Conservation (phyloP, 2,888 invertebrate species). For the Tubulanus polymorphus region DNA sequence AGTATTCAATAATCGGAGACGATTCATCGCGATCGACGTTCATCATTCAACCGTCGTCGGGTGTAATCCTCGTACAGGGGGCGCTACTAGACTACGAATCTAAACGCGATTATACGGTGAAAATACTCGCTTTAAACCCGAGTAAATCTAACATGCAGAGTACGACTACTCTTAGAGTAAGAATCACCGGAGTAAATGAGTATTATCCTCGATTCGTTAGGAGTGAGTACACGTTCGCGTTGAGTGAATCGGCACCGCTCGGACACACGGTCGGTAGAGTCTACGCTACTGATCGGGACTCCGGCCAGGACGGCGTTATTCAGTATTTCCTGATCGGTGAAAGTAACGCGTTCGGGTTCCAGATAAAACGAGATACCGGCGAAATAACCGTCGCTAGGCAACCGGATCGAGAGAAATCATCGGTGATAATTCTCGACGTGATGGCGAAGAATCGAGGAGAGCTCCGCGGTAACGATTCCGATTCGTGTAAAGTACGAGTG, state of each 20-base stretch:
- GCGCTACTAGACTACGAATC: slow-evolving; percentile 82
- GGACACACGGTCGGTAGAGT: slow-evolving; percentile 20
- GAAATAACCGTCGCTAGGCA: slow-evolving; percentile 75
- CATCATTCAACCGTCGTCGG: slow-evolving; percentile 71
- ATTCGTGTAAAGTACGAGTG: slow-evolving; percentile 89
- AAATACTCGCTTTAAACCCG: slow-evolving; percentile 81
- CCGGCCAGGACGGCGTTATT: slow-evolving; percentile 23
- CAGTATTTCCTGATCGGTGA: slow-evolving; percentile 26
- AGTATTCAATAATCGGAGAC: slow-evolving; percentile 75
- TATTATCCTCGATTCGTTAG: slow-evolving; percentile 36
- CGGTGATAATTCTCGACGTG: slow-evolving; percentile 64
- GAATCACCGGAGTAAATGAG: slow-evolving; percentile 44
- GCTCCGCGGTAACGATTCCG: slow-evolving; percentile 90
- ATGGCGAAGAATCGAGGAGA: slow-evolving; percentile 93
- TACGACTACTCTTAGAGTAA: slow-evolving; percentile 25
- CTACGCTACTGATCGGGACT: slow-evolving; percentile 28
- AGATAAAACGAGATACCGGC: slow-evolving; percentile 60
- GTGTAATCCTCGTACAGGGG: slow-evolving; percentile 69
- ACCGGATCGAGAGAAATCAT: slow-evolving; percentile 52
- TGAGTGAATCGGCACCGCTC: slow-evolving; percentile 22
- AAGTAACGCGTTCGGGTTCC: slow-evolving; percentile 56
- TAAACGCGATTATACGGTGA: slow-evolving; percentile 68
- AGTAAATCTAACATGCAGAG: slow-evolving; percentile 62
- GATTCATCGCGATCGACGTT: slow-evolving; percentile 59
- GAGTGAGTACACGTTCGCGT: slow-evolving; percentile 19